A percentile compares a stretch with the other conserved stretches of the same genome.
These are phyloP conservation scores for Genyomyrus donnyi DNA, from an alignment of 2,113 vertebrate genomes.

Conservation along the genomic window DNA sequence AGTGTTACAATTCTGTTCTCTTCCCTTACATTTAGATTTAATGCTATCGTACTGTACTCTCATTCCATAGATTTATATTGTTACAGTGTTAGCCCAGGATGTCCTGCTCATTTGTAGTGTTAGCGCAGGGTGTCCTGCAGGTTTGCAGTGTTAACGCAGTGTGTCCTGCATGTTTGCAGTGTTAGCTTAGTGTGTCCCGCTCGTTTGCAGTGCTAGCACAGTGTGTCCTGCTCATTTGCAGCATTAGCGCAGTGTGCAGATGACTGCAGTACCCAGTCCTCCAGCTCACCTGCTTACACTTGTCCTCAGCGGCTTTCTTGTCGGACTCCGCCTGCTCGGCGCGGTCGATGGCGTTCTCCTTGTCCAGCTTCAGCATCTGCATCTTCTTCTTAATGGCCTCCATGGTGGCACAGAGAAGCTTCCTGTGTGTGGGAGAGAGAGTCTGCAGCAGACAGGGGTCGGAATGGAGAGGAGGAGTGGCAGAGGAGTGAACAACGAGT, in stretches of 20 bases:
- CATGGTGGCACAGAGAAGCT: slow-evolving; percentile 58
- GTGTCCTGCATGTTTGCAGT: background rate
- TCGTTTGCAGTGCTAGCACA: background rate
- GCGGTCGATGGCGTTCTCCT: slow-evolving; percentile 87
- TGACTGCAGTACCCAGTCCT: background rate
- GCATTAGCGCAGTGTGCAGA: background rate
- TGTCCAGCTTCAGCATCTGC: slow-evolving; percentile 96
- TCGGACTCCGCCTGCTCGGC: slow-evolving; percentile 85
- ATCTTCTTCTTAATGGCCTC: slow-evolving; percentile 99
- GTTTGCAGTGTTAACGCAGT: background rate
- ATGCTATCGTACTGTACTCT: background rate
- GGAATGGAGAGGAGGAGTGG: slow-evolving; percentile 23
- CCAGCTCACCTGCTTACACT: slow-evolving; percentile 77
- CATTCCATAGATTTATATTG: background rate
- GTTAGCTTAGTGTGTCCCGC: background rate
- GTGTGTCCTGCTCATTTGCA: background rate
- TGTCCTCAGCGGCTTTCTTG: slow-evolving; percentile 82
- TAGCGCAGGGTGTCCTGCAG: background rate
- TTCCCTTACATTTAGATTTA: background rate
- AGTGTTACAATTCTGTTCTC: background rate
- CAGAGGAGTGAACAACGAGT: slow-evolving; percentile 11
- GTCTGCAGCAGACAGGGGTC: accelerated
- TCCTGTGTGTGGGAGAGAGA: background rate
- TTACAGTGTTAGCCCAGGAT: background rate
- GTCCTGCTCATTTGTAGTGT: background rate